Conservation (phyloP, 2,113 vertebrate species). For the Hiodon tergisus region DNA sequence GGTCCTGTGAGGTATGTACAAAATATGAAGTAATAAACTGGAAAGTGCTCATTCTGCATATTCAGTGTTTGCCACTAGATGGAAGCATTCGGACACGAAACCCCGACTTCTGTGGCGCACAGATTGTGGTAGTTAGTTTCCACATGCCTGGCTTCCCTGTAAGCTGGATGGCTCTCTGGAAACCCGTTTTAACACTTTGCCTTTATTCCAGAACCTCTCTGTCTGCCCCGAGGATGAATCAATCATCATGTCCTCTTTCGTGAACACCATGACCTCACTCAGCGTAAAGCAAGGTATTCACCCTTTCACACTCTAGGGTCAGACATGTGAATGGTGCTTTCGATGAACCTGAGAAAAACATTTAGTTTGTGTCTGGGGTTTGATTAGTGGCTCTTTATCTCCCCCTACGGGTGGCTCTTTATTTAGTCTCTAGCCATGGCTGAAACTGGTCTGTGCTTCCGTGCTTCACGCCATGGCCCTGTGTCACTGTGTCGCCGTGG, state of each 20-base stretch:
- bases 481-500: too few relatives aligned
- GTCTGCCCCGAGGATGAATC: constrained; percentile 98
- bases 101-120: not conserved
- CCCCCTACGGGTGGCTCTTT: too few relatives aligned
- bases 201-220: constrained; percentile 80
- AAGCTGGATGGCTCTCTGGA: not conserved
- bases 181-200: constrained; percentile 1
- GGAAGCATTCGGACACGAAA: constrained; percentile 13
- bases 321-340: not conserved
- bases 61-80: constrained; percentile 34
- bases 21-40: not conserved
- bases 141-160: not conserved
- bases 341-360: constrained; percentile 29
- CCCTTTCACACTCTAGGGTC: not conserved
- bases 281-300: constrained; percentile 91
- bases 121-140: not conserved
- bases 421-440: too few relatives aligned
- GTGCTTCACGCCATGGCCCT: too few relatives aligned
- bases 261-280: constrained; percentile 97
- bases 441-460: too few relatives aligned
- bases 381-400: too few relatives aligned
- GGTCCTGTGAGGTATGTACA: not conserved
- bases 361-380: too few relatives aligned
- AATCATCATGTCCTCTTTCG: constrained; percentile 98
- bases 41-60: not conserved